A percentile compares a stretch with the other conserved stretches of the same genome.
Conservation (phyloP, 2,888 invertebrate species). For the Perizoma flavofasciatum region DNA sequence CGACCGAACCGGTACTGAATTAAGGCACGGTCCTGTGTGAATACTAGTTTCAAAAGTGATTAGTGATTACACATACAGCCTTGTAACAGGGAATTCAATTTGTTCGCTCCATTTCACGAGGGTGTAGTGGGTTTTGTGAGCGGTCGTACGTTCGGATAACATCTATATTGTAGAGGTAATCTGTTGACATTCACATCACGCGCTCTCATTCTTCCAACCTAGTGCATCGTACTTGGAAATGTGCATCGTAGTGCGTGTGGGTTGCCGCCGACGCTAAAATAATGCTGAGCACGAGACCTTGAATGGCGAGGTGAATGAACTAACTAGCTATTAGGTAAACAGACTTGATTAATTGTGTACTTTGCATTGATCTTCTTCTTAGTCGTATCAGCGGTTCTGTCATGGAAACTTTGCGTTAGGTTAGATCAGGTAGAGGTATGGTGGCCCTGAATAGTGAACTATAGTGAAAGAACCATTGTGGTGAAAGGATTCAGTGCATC, state of each 20-base stretch:
- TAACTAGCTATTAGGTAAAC: constrained; percentile 55
- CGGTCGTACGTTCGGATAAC: constrained; percentile 63
- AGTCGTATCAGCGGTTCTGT: too few relatives aligned
- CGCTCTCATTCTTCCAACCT: constrained; percentile 73
- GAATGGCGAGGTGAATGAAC: constrained; percentile 73
- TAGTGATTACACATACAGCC: constrained; percentile 53
- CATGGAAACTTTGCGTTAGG: too few relatives aligned
- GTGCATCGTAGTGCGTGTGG: constrained; percentile 71
- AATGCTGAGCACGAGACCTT: constrained; percentile 66
- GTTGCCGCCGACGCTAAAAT: constrained; percentile 66
- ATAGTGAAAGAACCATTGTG: too few relatives aligned
- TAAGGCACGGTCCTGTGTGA: constrained; percentile 40
- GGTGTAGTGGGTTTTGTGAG: constrained; percentile 60
- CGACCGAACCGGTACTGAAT: constrained; percentile 27
- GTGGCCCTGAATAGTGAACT: too few relatives aligned
- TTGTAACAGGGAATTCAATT: constrained; percentile 68
- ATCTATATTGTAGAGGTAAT: constrained; percentile 65
- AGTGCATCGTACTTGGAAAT: constrained; percentile 77
- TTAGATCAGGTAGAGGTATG: too few relatives aligned
- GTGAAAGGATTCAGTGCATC: too few relatives aligned
- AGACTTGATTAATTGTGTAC: constrained; percentile 63
- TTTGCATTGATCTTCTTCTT: too few relatives aligned
- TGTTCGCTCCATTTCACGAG: constrained; percentile 58
- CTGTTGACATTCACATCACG: constrained; percentile 74
- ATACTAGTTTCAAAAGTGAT: constrained; percentile 58